Evolutionary conservation across 2,113 vertebrate genomes (phyloP), one percentile per base, ranked within the genome.

Genomic region (Callithrix jacchus): DNA sequence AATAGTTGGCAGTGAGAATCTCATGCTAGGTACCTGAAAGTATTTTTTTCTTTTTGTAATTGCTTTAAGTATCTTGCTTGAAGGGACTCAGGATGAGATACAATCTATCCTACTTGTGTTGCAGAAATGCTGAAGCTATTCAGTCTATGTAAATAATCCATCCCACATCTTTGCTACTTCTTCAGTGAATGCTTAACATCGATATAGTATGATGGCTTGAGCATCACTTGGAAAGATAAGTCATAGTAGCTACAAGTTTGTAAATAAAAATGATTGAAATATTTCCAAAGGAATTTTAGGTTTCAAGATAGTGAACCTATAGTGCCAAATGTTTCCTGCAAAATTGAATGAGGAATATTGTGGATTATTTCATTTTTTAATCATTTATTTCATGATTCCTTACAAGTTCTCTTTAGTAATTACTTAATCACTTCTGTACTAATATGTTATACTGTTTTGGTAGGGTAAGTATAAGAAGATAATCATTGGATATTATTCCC

Each of bases 171-270:
- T 89, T 82, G 35, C 90, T 94, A 85, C 20, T 61, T 89, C 71
- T 82, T 71, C 40, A 21, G 5, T 76, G 45, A 91, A 40, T 89
- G 61, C 66, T 93, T 96, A 91, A 81, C 47, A 9, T n/a, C 30
- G 87, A 32, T 54, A 16, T 82, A 74, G 73, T 80, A 35, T 68
- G 23, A 86, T 68, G 85, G 87, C 35, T 96, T 92, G 23, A 82
- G 81, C 27, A 76, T 86, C 83, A 32, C 47, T n/a, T 88, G 17
- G 56, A 81, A 58, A 88, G 61, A 95, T 77, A 11, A 70, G 17
- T 88, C 56, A 47, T 83, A 30, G 37, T 74, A 93, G 20, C 66
- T 95, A 58, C 32, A 91, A 61, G 21, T 94, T 91, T 96, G 17
- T 71, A 79, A 96, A 35, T 95, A 68, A 47, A 71, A 56, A 52